phyloP scores from a whole-genome alignment of 2,888 invertebrate genomes.

The Coleophora flavipennella region DNA sequence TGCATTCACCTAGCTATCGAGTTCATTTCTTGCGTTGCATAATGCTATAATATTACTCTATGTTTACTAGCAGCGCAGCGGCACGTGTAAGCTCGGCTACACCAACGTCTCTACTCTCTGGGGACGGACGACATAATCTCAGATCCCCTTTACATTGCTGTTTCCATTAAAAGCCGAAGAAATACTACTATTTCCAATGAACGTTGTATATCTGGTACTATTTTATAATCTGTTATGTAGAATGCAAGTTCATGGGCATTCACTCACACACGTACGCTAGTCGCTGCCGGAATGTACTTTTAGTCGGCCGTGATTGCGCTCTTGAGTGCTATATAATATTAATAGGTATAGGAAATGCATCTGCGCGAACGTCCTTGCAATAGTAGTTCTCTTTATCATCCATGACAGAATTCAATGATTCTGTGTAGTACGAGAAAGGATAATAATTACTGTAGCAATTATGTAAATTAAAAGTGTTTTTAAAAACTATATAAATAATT shows the following conservation, averaged over 20 bases:
- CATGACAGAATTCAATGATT: no score
- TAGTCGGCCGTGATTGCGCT: slow-evolving; percentile 17
- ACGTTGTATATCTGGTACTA: background rate
- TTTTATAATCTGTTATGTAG: background rate
- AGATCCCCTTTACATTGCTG: slow-evolving; percentile 17
- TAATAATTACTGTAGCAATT: no score
- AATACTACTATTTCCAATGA: no score
- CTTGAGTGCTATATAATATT: slow-evolving; percentile 4
- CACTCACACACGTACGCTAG: background rate
- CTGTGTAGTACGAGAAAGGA: no score
- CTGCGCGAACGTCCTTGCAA: slow-evolving; percentile 17
- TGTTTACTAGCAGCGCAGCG: slow-evolving; percentile 31
- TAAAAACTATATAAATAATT: no score
- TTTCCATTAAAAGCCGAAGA: slow-evolving; percentile 5
- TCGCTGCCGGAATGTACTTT: slow-evolving; percentile 30
- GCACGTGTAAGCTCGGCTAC: slow-evolving; percentile 38
- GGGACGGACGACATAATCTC: slow-evolving; percentile 6
- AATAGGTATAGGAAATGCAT: slow-evolving; percentile 17
- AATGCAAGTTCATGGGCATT: slow-evolving; percentile 32
- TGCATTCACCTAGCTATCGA: no score
- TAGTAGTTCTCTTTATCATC: background rate
- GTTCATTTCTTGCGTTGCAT: slow-evolving; percentile 35
- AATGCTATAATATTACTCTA: slow-evolving; percentile 43
- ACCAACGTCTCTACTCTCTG: background rate
- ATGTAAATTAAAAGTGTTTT: no score